Base-by-base conservation (phyloP, 2,113 vertebrate species). In the Terrapene triunguis region DNA sequence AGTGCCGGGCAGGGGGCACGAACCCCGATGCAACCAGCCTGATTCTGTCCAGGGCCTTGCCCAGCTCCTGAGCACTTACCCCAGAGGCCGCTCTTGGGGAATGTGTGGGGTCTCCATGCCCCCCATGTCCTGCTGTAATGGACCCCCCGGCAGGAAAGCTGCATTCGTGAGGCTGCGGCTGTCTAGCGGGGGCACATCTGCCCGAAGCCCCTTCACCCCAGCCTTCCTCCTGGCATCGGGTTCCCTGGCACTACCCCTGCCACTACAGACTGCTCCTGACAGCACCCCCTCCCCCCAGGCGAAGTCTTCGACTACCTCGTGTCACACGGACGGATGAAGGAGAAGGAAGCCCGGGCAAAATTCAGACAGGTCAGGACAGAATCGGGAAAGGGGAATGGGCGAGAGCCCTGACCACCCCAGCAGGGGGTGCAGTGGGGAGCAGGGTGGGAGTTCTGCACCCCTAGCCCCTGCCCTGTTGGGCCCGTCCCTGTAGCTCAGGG, bases 281-380 rank as follows among this genome's bases (percentile, higher is more conserved):
- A n/a, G 62, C 5, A 7, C 5, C 6, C 32, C 82, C 89, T 81
- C 59, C 16, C 65, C 5, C 9, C 92, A 98, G 98, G 98, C 76
- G 98, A 98, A 95, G 98, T 98, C 76, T 99, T 99, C 32, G 99
- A 99, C 98, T 99, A 99, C 99, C 98, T 99, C 93, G 99, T 99
- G 97, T 98, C 99, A 35, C 99, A 99, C 0, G 99, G 99, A 95
- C 98, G 99, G 87, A 99, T 99, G 99, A 99, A 99, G 97, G 99
- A 99, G 98, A 99, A 99, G 91, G 99, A 99, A 91, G 99, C 99
- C 6, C 97, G 99, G 44, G 98, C 98, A 96, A 98, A 98, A 89
- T 98, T 98, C 94, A 95, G 98, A 86, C 98, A 98, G 98, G 98
- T 98, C 8, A 8, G 88, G 38, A 47, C 62, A 24, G 5, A 74